Base-by-base conservation (phyloP, 2,888 invertebrate genomes). In the Colostygia pectinataria region DNA sequence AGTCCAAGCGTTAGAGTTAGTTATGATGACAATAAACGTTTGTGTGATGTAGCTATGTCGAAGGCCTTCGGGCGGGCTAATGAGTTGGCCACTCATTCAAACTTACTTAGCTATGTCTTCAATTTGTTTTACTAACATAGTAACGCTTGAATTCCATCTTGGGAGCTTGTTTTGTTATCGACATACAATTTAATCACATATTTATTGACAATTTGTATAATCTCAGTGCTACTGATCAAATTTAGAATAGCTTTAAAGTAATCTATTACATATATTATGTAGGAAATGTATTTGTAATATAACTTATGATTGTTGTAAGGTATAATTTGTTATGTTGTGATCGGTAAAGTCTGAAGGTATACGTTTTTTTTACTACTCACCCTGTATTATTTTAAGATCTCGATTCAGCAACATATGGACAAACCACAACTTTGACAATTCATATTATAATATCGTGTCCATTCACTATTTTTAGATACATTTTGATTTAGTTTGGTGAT, bases 241-340 rank as follows among this genome's bases (percentile, higher is more conserved):
- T 4, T 2, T 20, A n/a, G n/a, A n/a, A n/a, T 65, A 63, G 55
- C 41, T 46, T 46, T n/a, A 55, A 59, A 55, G 50, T 55, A 41
- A n/a, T n/a, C 18, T 67, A 61, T n/a, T n/a, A 57, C 65, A 65
- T 41, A 34, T 39, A 15, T 1, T 29, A 24, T n/a, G 6, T 34
- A 48, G 37, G 37, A 6, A 31, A 31, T 36, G 28, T 14, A 36
- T 31, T 36, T 29, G 43, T 43, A 36, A 28, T 10, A 14, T 31
- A 9, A 23, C 9, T 9, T 13, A 24, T 7, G 18, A 31, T 18
- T 25, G 8, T 33, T 31, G 25, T 32, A 38, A 45, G 15, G 14
- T 18, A 33, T n/a, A n/a, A 29, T 14, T 36, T 28, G 28, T 15
- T 44, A 24, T 25, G 15, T 37, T 29, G 29, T 36, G 31, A 37